phyloP scores from a whole-genome alignment of 2,888 invertebrate genomes.

The Caenorhabditis macrosperma region DNA sequence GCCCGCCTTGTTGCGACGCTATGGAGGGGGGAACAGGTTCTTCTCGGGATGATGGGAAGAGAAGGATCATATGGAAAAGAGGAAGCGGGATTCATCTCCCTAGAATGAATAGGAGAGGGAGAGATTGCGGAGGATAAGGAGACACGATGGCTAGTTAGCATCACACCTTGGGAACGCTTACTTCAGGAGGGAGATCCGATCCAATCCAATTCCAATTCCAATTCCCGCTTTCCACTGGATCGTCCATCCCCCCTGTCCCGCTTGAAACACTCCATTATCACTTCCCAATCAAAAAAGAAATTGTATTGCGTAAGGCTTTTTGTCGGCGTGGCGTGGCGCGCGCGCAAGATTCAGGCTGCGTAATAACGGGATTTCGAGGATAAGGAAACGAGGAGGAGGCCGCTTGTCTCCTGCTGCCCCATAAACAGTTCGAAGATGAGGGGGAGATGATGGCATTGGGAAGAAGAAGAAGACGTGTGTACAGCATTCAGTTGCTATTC shows the following conservation, averaged over 20 bases:
- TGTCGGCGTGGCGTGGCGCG: slow-evolving; percentile 15
- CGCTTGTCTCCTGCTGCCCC: no score
- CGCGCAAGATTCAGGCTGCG: not conserved
- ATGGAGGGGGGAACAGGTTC: slow-evolving; percentile 35
- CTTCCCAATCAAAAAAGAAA: slow-evolving; percentile 1
- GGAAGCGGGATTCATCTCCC: slow-evolving; percentile 18
- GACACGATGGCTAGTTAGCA: not conserved
- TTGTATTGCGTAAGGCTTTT: slow-evolving; percentile 56
- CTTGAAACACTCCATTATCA: slow-evolving; percentile 21
- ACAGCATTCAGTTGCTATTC: not conserved
- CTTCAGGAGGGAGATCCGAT: not conserved
- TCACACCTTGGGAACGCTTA: slow-evolving; percentile 23
- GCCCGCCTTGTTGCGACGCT: slow-evolving; percentile 54
- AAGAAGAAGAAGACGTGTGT: not conserved
- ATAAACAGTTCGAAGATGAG: slow-evolving; percentile 28
- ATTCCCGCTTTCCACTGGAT: not conserved
- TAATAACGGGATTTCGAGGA: slow-evolving; percentile 33
- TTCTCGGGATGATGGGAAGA: not conserved
- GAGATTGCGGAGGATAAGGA: not conserved
- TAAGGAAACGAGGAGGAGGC: not conserved
- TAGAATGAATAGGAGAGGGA: slow-evolving; percentile 6
- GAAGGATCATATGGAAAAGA: slow-evolving; percentile 31
- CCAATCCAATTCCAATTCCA: not conserved
- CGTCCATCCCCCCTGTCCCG: slow-evolving; percentile 11
- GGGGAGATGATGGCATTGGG: slow-evolving; percentile 9